These are phyloP conservation scores for Brachionus asplanchnoidis DNA, from an alignment of 1,140 invertebrate genomes.

Conservation along the genomic window DNA sequence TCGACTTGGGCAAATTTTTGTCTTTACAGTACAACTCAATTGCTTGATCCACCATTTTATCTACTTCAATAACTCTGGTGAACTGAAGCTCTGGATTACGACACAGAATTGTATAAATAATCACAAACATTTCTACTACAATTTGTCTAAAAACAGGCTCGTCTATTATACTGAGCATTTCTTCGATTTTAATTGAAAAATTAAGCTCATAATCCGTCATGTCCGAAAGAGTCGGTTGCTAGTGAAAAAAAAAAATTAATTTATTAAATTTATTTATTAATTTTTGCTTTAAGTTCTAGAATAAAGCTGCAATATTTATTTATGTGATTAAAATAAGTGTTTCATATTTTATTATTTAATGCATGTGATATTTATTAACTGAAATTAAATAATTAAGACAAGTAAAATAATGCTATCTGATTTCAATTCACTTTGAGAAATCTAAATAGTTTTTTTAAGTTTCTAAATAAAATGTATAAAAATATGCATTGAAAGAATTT, in stretches of 20 bases:
- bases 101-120: slow-evolving; percentile 35
- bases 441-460: too few relatives aligned
- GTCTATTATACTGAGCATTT: slow-evolving; percentile 78
- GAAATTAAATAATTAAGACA: too few relatives aligned
- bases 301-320: not conserved
- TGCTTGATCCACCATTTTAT: slow-evolving; percentile 36
- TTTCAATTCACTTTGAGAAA: too few relatives aligned
- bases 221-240: slow-evolving; percentile 80
- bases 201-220: slow-evolving; percentile 94
- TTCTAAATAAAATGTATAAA: too few relatives aligned
- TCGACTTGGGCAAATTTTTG: not conserved
- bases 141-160: slow-evolving; percentile 86
- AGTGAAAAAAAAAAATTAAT: not conserved
- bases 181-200: slow-evolving; percentile 90
- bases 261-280: not conserved
- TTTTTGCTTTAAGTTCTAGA: not conserved
- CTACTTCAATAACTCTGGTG: slow-evolving; percentile 9
- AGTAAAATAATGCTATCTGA: too few relatives aligned
- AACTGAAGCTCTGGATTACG: slow-evolving; percentile 38
- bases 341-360: not conserved
- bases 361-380: too few relatives aligned
- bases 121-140: slow-evolving; percentile 69
- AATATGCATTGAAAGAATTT: too few relatives aligned
- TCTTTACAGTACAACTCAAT: slow-evolving; percentile 12
- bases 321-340: not conserved